phyloP scores from a whole-genome alignment of 35 echinoderm and acorn worm species.

The Ophiothrix spiculata region DNA sequence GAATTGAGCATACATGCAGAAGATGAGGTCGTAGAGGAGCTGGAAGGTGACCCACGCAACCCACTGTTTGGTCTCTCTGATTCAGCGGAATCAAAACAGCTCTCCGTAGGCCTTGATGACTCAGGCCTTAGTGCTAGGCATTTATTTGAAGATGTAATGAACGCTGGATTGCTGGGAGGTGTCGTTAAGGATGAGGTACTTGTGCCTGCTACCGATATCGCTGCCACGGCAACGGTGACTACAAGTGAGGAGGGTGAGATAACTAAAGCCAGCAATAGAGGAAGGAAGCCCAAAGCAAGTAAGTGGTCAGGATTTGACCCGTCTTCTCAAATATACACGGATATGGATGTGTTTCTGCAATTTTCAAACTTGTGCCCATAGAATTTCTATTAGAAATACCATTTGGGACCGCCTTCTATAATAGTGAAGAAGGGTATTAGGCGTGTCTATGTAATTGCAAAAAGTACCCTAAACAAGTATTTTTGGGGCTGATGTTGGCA shows the following conservation, averaged over 20 bases:
- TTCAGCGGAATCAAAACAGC: constrained; percentile 15
- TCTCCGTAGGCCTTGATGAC: constrained; percentile 36
- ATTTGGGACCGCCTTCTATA: no score
- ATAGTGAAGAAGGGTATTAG: no score
- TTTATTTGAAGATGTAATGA: constrained; percentile 52
- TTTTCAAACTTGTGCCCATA: no score
- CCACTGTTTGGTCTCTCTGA: background rate
- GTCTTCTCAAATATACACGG: no score
- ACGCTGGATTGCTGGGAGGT: constrained; percentile 33
- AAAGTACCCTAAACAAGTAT: no score
- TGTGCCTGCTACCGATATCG: background rate
- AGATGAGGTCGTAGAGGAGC: background rate
- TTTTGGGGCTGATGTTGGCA: no score
- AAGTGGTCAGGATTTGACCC: no score
- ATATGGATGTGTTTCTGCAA: no score
- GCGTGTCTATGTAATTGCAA: no score
- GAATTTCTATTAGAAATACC: no score
- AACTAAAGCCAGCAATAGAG: background rate
- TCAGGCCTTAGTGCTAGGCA: constrained; percentile 29
- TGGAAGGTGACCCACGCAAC: background rate
- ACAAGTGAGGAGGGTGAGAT: constrained; percentile 35
- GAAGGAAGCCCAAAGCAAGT: constrained; percentile 3
- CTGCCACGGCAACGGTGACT: constrained; percentile 13
- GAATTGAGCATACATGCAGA: background rate
- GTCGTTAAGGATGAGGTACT: constrained; percentile 36